phyloP scores from a whole-genome alignment of 2,797 vertebrate genomes.

The Staurois parvus region DNA sequence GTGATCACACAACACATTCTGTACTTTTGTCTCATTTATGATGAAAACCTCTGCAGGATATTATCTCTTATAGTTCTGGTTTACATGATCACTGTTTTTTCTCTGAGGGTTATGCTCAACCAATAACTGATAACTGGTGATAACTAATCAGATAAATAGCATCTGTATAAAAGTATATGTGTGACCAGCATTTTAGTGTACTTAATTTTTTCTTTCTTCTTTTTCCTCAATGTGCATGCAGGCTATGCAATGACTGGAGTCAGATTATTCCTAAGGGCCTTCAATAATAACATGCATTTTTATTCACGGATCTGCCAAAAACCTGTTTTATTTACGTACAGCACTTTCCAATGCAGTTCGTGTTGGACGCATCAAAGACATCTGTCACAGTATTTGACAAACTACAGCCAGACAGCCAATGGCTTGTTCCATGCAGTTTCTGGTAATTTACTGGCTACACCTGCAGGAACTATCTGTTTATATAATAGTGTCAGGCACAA shows the following conservation, averaged over 20 bases:
- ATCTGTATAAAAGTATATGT: too few relatives aligned
- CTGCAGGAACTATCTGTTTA: constrained; percentile 64
- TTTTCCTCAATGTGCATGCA: constrained; percentile 64
- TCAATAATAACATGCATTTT: constrained; percentile 72
- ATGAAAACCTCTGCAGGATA: too few relatives aligned
- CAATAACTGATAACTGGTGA: too few relatives aligned
- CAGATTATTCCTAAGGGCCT: constrained; percentile 68
- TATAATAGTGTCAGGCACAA: constrained; percentile 81
- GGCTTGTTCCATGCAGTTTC: constrained; percentile 66
- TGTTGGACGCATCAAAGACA: constrained; percentile 68
- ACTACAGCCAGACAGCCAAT: constrained; percentile 64
- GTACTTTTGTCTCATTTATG: too few relatives aligned
- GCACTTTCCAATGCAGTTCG: constrained; percentile 43
- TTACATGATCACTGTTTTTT: too few relatives aligned
- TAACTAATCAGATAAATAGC: too few relatives aligned
- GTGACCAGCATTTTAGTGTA: too few relatives aligned
- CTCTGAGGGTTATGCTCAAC: too few relatives aligned
- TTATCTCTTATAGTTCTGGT: too few relatives aligned
- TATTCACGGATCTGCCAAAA: constrained; percentile 73
- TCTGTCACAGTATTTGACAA: constrained; percentile 66
- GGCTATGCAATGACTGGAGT: constrained; percentile 71
- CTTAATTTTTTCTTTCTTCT: too few relatives aligned
- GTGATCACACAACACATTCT: too few relatives aligned
- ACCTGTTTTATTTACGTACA: constrained; percentile 58
- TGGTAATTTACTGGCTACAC: constrained; percentile 65